Evolutionary conservation across 2,113 vertebrate species (phyloP).

Genomic region (Thinocorus orbignyianus): DNA sequence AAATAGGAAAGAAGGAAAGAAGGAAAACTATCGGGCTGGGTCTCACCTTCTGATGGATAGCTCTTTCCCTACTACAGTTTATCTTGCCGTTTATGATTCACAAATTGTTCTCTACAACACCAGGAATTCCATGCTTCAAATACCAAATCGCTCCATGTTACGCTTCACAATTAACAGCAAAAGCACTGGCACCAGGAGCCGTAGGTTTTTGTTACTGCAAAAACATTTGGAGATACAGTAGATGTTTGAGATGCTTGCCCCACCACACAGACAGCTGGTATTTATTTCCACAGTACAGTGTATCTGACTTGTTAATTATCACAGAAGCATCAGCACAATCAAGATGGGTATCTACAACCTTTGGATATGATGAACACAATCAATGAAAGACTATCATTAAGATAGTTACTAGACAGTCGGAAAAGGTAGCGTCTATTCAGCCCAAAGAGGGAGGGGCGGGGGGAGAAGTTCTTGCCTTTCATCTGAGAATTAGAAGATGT

Average conservation of each 20-base stretch:
- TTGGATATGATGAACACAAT: background rate
- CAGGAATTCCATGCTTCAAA: background rate
- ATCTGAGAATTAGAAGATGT: background rate
- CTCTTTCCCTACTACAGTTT: background rate
- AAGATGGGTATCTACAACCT: conserved; percentile 15
- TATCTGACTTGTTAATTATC: conserved; percentile 5
- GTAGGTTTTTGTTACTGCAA: background rate
- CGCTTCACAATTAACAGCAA: background rate
- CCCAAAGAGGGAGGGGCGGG: background rate
- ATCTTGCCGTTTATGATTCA: background rate
- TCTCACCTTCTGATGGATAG: background rate
- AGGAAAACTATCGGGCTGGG: background rate
- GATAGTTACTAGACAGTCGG: background rate
- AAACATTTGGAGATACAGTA: background rate
- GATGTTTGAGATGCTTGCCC: conserved; percentile 36
- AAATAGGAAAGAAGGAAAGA: background rate
- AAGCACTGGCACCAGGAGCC: background rate
- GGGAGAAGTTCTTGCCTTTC: background rate
- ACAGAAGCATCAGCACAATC: conserved; percentile 6
- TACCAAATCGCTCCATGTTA: background rate
- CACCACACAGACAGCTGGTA: background rate
- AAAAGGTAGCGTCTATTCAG: background rate
- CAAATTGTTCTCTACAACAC: background rate
- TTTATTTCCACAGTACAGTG: background rate
- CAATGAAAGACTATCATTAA: background rate